Conservation (phyloP, 2,797 vertebrate species). For the Malurus leucopterus region DNA sequence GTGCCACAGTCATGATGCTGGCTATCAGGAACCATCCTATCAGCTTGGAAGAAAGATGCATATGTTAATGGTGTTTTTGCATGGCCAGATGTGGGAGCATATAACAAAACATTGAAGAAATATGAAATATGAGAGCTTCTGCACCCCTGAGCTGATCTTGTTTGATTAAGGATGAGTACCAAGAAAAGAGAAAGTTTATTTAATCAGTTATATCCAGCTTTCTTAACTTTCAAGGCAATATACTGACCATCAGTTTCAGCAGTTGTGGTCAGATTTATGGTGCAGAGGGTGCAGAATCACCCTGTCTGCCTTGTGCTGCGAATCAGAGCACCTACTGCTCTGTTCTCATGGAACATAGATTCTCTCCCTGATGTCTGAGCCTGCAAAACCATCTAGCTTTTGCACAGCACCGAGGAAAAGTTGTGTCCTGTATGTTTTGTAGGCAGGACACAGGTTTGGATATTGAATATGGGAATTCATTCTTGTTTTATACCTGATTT, state of each 20-base stretch:
- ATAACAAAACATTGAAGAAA: neutral
- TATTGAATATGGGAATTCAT: neutral
- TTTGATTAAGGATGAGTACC: neutral
- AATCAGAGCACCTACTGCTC: neutral
- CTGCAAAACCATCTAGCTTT: neutral
- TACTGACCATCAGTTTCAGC: neutral
- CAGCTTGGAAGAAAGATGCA: constrained; percentile 60
- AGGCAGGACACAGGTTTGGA: neutral
- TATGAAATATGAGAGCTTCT: neutral
- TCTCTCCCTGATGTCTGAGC: neutral
- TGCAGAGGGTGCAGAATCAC: neutral
- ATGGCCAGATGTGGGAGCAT: no score
- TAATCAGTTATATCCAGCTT: neutral
- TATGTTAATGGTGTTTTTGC: neutral
- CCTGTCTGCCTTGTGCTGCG: neutral
- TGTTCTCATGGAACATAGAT: neutral
- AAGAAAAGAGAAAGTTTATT: neutral
- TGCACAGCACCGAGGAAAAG: neutral
- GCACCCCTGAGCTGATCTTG: neutral
- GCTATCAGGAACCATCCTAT: constrained; percentile 78
- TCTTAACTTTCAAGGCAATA: neutral
- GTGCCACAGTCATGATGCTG: constrained; percentile 13
- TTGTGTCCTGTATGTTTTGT: neutral
- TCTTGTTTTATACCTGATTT: neutral
- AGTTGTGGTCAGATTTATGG: neutral